Base-by-base conservation (phyloP, 2,888 invertebrate species). In the Scaptomyza polygonia region DNA sequence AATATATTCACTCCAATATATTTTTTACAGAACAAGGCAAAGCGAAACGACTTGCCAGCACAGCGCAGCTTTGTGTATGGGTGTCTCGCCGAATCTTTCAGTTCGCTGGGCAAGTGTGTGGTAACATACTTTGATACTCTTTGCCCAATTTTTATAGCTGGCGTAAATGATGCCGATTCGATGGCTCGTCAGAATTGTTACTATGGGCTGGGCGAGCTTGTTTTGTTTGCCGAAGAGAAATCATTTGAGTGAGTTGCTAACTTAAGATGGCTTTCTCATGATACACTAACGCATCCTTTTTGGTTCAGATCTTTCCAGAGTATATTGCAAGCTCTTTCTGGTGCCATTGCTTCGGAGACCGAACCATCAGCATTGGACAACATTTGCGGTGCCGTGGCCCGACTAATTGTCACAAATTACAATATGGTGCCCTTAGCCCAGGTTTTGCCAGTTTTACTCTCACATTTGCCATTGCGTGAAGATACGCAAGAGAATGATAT, bases 151-250 rank as follows among this genome's bases (percentile, higher is more conserved):
- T 94, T 96, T 88, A 91, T 95, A 61, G 92, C 91, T 52, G 93
- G 94, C 48, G 92, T 94, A 1, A 92, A 92, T 54, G 96, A 96
- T 90, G 88, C 93, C 0, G 94, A 94, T 77, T 94, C 94, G 49
- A 95, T 95, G 90, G 95, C 96, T 1, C 93, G 96, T 54, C 96
- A 96, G 87, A 96, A 96, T 91, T 93, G 95, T 0, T 94, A 95
- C 47, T 96, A 93, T 89, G 96, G 95, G 16, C 91, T 96, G 48
- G 96, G 96, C 3, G 95, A 96, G 88, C 92, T 96, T 83, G 94
- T 94, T 43, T 90, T 94, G 12, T 93, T 95, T 89, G 94, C 95
- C 51, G 94, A 94, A 89, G 94, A 94, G 47, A 92, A 93, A 64
- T 91, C 94, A 64, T 94, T 92, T 84, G 91, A 92, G 94, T 95